Evolutionary conservation across 37 sponge, comb jelly and placozoan genomes (phyloP), one percentile per base, ranked within the genome.

Genomic region (Spongia lamella): DNA sequence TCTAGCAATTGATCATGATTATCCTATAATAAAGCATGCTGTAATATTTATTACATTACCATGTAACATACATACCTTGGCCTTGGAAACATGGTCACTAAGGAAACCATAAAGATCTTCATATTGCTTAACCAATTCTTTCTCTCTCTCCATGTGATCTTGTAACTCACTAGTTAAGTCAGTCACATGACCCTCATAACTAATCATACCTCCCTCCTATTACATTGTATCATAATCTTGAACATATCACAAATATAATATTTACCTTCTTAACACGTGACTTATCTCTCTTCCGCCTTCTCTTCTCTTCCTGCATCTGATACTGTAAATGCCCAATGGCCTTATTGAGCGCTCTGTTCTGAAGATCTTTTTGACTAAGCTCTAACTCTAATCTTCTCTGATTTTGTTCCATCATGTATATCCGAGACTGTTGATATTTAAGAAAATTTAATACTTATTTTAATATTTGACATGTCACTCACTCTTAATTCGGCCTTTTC

Each of bases 371-470:
- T 13, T 79, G 77, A 57, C 83, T 69, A 0, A 90, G 82, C 38
- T 90, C 87, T 57, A 90, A 51, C 53, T 90, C 91, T 70, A 82
- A 68, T 9, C 78, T 49, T 26, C 86, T 43, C 71, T 90, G 85
- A 56, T 82, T 78, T 50, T 86, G 86, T 38, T 90, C 91, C 91
- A 90, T 85, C 91, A 90, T 90, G 79, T 90, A 90, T n/a, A 90
- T 82, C 56, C 84, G 91, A 61, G 91, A 90, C 91, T 90, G 62
- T 33, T 26, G 40, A 15, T 66, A 52, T 52, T 52, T 19, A 52
- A 52, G 17, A 19, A 19, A 17, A 52, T 17, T 52, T 15, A 15
- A 52, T 52, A 17, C 17, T 17, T 17, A 52, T 52, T 17, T 52
- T 52, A 19, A 52, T 52, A 52, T 52, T 52, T 52, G 17, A 15